Conservation (phyloP, 2,797 vertebrate species). For the Discoglossus pictus region DNA sequence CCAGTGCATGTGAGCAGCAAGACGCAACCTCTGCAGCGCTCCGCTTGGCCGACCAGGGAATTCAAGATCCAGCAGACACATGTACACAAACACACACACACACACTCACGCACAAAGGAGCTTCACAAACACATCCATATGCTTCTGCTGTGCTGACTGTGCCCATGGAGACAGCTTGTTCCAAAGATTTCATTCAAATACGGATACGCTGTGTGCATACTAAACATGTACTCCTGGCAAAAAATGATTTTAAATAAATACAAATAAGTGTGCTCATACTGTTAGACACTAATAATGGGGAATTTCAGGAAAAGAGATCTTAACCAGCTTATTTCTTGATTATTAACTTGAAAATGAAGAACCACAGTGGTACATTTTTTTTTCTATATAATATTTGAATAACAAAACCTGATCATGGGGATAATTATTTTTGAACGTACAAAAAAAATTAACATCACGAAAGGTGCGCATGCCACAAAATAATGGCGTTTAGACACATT, state of each 20-base stretch:
- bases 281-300: too few species aligned
- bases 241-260: constrained; percentile 4
- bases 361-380: too few species aligned
- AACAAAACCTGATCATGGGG: too few species aligned
- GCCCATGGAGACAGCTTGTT: constrained; percentile 35
- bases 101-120: constrained; percentile 9
- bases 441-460: too few species aligned
- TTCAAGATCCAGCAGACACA: constrained; percentile 20
- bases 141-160: constrained; percentile 28
- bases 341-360: too few species aligned
- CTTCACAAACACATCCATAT: constrained; percentile 43
- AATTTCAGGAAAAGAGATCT: too few species aligned
- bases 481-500: too few species aligned
- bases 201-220: constrained; percentile 26
- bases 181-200: constrained; percentile 35
- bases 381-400: too few species aligned
- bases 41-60: constrained; percentile 21
- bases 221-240: constrained; percentile 7
- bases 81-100: constrained; percentile 3
- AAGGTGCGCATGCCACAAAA: too few species aligned
- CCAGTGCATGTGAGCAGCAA: constrained; percentile 25
- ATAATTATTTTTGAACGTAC: too few species aligned
- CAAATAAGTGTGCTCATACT: too few species aligned
- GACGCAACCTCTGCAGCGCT: constrained; percentile 19
- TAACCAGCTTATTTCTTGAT: too few species aligned